Conservation (phyloP, 1,140 invertebrate genomes). For the Heliconius nattereri region DNA sequence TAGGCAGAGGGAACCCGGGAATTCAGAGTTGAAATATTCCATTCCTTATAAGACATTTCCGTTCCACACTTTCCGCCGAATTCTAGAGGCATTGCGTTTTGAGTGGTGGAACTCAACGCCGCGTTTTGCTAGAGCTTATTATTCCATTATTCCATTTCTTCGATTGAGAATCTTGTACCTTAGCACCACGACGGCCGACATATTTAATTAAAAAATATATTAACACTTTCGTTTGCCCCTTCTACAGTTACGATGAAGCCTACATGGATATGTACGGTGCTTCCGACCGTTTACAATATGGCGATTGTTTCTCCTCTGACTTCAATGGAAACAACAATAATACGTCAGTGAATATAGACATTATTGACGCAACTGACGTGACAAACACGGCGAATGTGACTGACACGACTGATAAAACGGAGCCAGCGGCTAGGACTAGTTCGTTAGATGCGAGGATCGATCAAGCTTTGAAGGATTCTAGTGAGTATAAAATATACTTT, state of each 20-base stretch:
- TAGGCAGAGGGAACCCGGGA: too few species aligned
- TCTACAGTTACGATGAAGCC: slow-evolving; percentile 67
- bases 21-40: too few species aligned
- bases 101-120: too few species aligned
- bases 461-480: slow-evolving; percentile 55
- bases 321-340: slow-evolving; percentile 22
- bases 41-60: too few species aligned
- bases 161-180: too few species aligned
- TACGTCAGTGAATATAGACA: slow-evolving; percentile 1
- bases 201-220: background rate
- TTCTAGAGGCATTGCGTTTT: too few species aligned
- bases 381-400: background rate
- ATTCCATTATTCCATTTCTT: too few species aligned
- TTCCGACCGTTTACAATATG: slow-evolving; percentile 67
- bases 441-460: slow-evolving; percentile 62
- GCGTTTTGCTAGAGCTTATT: too few species aligned
- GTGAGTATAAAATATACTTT: slow-evolving; percentile 32
- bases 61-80: too few species aligned
- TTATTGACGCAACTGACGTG: background rate
- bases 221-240: slow-evolving; percentile 7
- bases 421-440: slow-evolving; percentile 24
- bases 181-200: too few species aligned
- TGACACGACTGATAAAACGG: slow-evolving; percentile 19
- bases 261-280: slow-evolving; percentile 74
- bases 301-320: slow-evolving; percentile 61